Evolutionary conservation across 2,113 vertebrate genomes (phyloP).

Genomic region (Chaetodon trifascialis): DNA sequence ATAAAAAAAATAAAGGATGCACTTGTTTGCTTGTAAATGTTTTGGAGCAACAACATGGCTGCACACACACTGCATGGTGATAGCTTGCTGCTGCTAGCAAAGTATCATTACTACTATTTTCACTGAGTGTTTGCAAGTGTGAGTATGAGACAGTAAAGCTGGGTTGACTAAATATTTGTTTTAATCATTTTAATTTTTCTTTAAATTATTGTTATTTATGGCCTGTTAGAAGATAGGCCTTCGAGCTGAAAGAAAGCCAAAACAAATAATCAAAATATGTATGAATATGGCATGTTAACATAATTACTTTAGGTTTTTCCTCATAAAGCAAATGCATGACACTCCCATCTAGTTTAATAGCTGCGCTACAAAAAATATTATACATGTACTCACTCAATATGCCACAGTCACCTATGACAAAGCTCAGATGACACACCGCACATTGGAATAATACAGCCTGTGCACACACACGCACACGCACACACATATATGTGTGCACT

Average conservation of each 20-base stretch:
- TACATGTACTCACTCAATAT: conserved; percentile 26
- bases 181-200: too few relatives aligned
- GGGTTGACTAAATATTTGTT: not conserved
- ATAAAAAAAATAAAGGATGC: not conserved
- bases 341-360: conserved; percentile 33
- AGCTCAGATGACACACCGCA: conserved; percentile 34
- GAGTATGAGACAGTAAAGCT: not conserved
- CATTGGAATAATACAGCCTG: conserved; percentile 32
- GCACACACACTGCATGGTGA: not conserved
- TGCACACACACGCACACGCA: conserved; percentile 11
- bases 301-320: conserved; percentile 4
- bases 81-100: not conserved
- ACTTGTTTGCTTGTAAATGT: not conserved
- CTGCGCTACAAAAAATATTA: conserved; percentile 4
- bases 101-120: not conserved
- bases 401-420: conserved; percentile 16
- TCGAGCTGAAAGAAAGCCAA: not conserved
- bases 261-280: conserved; percentile 3
- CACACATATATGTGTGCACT: not conserved
- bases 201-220: not conserved
- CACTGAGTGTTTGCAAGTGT: not conserved
- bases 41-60: not conserved
- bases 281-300: not conserved
- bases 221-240: not conserved
- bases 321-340: not conserved